Conservation (phyloP, 37 sponge, comb jelly and placozoan species). For the Spongia lamella region DNA sequence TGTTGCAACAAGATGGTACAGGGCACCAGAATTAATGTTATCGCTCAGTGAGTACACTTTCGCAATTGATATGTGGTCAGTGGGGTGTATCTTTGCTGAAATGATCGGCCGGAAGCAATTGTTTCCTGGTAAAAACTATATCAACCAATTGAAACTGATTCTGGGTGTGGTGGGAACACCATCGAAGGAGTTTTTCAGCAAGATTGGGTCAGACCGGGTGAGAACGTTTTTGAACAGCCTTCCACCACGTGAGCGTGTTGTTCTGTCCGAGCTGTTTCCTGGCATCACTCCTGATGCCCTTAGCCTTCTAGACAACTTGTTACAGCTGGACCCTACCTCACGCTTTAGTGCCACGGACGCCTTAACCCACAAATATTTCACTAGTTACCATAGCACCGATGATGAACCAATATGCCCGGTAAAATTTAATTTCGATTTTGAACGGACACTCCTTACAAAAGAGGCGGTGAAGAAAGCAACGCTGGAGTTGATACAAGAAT, state of each 20-base stretch:
- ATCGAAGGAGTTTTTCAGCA: slow-evolving; percentile 53
- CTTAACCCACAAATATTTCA: slow-evolving; percentile 74
- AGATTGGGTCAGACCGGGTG: slow-evolving; percentile 72
- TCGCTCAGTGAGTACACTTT: slow-evolving; percentile 80
- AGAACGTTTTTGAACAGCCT: slow-evolving; percentile 69
- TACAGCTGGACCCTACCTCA: slow-evolving; percentile 68
- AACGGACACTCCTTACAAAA: slow-evolving; percentile 65
- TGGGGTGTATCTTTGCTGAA: slow-evolving; percentile 89
- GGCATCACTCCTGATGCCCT: slow-evolving; percentile 47
- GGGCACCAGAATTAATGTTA: slow-evolving; percentile 95
- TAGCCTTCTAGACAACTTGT: slow-evolving; percentile 61
- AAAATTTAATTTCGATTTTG: slow-evolving; percentile 87
- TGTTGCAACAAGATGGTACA: slow-evolving; percentile 95
- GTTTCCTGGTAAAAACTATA: slow-evolving; percentile 86
- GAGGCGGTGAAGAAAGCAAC: slow-evolving; percentile 67
- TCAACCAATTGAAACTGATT: slow-evolving; percentile 85
- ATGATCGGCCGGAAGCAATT: slow-evolving; percentile 82
- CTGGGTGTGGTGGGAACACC: slow-evolving; percentile 89
- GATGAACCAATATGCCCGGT: slow-evolving; percentile 86
- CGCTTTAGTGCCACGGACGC: slow-evolving; percentile 62
- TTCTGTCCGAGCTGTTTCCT: slow-evolving; percentile 69
- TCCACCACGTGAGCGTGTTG: slow-evolving; percentile 54
- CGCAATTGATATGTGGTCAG: slow-evolving; percentile 89
- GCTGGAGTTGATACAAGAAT: slow-evolving; percentile 73
- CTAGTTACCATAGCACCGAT: slow-evolving; percentile 71